phyloP scores from a whole-genome alignment of 1,140 invertebrate genomes.

The Drosophila sturtevanti region DNA sequence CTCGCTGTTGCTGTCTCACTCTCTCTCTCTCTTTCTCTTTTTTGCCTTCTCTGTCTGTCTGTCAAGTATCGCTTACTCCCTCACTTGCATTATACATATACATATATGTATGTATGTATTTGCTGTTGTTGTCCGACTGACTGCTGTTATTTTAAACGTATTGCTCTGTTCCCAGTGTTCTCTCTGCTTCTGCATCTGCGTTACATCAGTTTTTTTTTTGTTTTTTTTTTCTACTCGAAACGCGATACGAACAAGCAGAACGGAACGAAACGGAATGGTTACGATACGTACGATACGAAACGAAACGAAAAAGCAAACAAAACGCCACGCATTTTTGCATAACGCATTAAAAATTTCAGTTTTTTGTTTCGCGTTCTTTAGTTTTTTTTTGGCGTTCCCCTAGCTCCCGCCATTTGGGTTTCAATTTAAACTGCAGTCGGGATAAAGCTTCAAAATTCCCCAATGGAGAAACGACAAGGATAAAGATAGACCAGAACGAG shows the following conservation, averaged over 20 bases:
- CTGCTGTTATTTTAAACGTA: constrained; percentile 78
- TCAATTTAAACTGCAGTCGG: constrained; percentile 73
- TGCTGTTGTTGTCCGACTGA: constrained; percentile 42
- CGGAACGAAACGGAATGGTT: constrained; percentile 5
- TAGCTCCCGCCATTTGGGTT: constrained; percentile 51
- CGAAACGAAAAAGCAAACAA: constrained; percentile 15
- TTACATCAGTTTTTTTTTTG: constrained; percentile 32
- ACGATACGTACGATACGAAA: neutral
- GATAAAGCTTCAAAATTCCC: constrained; percentile 44
- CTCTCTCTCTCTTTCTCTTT: neutral
- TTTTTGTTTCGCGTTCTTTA: constrained; percentile 60
- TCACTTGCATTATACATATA: constrained; percentile 9
- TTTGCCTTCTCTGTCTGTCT: neutral
- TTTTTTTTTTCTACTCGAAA: constrained; percentile 17
- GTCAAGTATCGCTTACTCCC: too few species aligned
- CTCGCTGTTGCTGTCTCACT: neutral
- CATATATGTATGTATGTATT: too few species aligned
- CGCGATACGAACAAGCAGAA: constrained; percentile 9
- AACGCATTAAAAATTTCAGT: constrained; percentile 79
- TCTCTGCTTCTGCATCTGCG: constrained; percentile 11
- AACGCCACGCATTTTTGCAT: constrained; percentile 73
- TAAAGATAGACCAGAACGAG: neutral
- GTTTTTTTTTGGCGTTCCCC: constrained; percentile 1
- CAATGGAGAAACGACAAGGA: constrained; percentile 13
- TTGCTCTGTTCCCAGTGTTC: constrained; percentile 50